These are phyloP conservation scores for Meles meles DNA, from an alignment of 2,113 vertebrate species.

Conservation along the genomic window DNA sequence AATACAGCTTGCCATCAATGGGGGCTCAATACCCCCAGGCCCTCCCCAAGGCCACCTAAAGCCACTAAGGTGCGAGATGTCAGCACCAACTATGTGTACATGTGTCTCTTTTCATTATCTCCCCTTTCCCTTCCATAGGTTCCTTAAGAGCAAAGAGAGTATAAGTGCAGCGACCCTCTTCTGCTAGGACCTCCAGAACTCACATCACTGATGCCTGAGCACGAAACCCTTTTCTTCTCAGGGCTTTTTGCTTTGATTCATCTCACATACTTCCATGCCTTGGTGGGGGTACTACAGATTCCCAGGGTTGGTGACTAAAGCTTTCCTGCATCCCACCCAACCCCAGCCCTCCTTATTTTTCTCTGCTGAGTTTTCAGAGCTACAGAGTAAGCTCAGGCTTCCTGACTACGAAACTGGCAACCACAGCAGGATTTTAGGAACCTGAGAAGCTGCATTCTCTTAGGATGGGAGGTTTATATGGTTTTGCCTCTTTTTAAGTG, in stretches of 20 bases:
- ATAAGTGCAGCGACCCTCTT: rapidly evolving
- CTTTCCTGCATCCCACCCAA: slow-evolving; percentile 38
- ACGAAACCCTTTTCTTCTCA: not conserved
- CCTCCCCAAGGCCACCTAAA: not conserved
- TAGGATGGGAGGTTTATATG: not conserved
- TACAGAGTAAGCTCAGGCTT: slow-evolving; percentile 28
- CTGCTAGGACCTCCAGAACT: not conserved
- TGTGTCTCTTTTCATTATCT: not conserved
- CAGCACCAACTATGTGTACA: not conserved
- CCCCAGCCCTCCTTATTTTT: not conserved
- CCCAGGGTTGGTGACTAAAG: slow-evolving; percentile 33
- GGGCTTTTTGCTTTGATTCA: not conserved
- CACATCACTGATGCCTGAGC: not conserved
- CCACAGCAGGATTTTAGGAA: slow-evolving; percentile 30
- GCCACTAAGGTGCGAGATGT: rapidly evolving
- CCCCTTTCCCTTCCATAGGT: not conserved
- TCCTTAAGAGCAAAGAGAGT: not conserved
- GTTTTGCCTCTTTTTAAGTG: not conserved
- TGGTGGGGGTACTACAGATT: not conserved
- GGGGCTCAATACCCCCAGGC: not conserved
- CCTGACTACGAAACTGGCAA: slow-evolving; percentile 59
- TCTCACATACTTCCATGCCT: not conserved
- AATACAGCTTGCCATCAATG: not conserved
- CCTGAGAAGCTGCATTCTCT: not conserved
- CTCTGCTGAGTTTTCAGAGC: not conserved